Percentiles rank a stretch among this genome's conserved stretches.
These are phyloP conservation scores for Dyspetes luteomarginatus DNA, from an alignment of 2,888 invertebrate species.

Conservation along the genomic window DNA sequence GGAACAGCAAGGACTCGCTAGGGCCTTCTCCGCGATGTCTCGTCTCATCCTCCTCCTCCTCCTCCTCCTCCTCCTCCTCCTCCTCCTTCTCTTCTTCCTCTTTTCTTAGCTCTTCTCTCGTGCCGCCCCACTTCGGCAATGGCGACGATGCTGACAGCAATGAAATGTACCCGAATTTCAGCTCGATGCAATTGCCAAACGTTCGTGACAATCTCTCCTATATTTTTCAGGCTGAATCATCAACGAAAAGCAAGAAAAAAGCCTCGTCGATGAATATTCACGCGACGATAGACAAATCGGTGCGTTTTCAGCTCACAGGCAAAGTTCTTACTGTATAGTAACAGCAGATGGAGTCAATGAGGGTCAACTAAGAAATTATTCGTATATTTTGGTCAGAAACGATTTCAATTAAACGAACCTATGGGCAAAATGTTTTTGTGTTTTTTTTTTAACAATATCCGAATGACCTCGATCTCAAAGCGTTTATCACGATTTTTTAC, in stretches of 20 bases:
- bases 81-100: background rate
- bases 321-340: too few species aligned
- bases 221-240: slow-evolving; percentile 33
- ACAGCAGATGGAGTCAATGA: too few species aligned
- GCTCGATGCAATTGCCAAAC: slow-evolving; percentile 30
- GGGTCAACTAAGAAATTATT: too few species aligned
- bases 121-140: slow-evolving; percentile 17
- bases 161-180: slow-evolving; percentile 1
- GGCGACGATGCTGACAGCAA: slow-evolving; percentile 32
- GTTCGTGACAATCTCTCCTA: background rate
- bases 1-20: slow-evolving; percentile 62
- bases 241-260: background rate
- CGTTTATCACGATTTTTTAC: too few species aligned
- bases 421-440: too few species aligned
- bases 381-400: too few species aligned
- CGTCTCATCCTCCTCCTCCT: slow-evolving; percentile 11
- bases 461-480: too few species aligned
- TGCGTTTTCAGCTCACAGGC: too few species aligned
- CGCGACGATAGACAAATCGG: too few species aligned
- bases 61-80: background rate
- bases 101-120: slow-evolving; percentile 12
- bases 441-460: too few species aligned
- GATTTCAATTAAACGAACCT: too few species aligned
- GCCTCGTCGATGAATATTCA: too few species aligned
- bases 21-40: slow-evolving; percentile 32